Conservation (phyloP, 2,113 vertebrate genomes). For the Rhegmatorhina hoffmannsi region DNA sequence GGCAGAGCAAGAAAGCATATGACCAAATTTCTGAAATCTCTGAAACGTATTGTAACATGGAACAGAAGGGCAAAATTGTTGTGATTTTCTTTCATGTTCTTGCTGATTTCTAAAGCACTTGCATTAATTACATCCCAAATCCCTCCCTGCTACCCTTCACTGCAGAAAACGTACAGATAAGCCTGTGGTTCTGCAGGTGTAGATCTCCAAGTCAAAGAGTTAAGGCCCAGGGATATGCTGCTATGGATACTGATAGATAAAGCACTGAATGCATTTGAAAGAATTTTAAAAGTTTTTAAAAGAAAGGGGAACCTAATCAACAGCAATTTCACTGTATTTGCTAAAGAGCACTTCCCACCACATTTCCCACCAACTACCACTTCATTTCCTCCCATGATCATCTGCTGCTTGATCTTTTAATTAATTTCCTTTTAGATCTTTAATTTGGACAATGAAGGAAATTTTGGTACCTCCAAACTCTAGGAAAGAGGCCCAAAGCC, state of each 20-base stretch:
- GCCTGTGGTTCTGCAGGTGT: neutral
- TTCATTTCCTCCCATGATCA: neutral
- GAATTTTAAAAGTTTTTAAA: neutral
- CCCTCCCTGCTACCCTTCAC: neutral
- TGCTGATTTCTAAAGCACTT: neutral
- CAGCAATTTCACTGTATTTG: neutral
- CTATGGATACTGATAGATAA: neutral
- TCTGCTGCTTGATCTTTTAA: neutral
- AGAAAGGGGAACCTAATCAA: neutral
- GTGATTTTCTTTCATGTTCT: neutral
- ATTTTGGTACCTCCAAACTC: neutral
- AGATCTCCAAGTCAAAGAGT: neutral
- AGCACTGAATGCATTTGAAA: neutral
- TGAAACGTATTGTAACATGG: neutral
- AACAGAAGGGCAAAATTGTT: neutral
- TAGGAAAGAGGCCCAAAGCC: neutral
- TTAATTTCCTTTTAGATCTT: neutral
- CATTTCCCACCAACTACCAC: neutral
- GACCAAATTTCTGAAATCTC: neutral
- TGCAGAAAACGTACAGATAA: neutral
- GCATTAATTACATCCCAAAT: neutral
- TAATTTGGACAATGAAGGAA: neutral
- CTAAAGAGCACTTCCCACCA: neutral
- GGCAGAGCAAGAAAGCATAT: neutral
- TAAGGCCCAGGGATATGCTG: neutral